phyloP scores from a whole-genome alignment of 2,797 vertebrate genomes.

The Sciaenops ocellatus region DNA sequence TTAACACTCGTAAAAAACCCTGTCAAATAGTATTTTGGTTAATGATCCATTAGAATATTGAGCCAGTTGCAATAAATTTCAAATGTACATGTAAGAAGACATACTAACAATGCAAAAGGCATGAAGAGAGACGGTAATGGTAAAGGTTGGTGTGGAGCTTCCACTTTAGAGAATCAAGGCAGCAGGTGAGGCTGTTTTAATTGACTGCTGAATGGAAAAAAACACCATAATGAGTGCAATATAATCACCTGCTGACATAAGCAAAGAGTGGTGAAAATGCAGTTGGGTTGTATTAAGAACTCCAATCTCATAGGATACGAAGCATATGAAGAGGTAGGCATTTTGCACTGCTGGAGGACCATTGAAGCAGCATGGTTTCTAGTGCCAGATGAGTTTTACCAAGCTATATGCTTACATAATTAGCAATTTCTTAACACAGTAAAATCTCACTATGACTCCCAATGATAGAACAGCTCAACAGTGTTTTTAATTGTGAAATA shows the following conservation, averaged over 20 bases:
- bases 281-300: slow-evolving; percentile 58
- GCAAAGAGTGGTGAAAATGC: slow-evolving; percentile 62
- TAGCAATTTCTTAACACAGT: slow-evolving; percentile 40
- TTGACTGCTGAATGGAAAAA: slow-evolving; percentile 66
- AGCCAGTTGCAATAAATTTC: neutral
- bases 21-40: neutral
- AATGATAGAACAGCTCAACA: slow-evolving; percentile 25
- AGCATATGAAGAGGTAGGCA: slow-evolving; percentile 62
- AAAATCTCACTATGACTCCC: slow-evolving; percentile 25
- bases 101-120: slow-evolving; percentile 15
- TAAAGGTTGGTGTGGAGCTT: slow-evolving; percentile 17
- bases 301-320: slow-evolving; percentile 65
- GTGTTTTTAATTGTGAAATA: slow-evolving; percentile 41
- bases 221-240: slow-evolving; percentile 63
- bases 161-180: slow-evolving; percentile 43
- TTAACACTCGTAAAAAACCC: neutral
- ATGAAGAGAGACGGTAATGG: slow-evolving; percentile 9
- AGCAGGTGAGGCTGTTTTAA: slow-evolving; percentile 65
- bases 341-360: slow-evolving; percentile 67
- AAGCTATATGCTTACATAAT: slow-evolving; percentile 48
- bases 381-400: slow-evolving; percentile 45
- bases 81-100: slow-evolving; percentile 7
- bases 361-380: slow-evolving; percentile 58
- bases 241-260: slow-evolving; percentile 78
- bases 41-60: neutral